Evolutionary conservation across 2,113 vertebrate genomes (phyloP), one percentile per base, ranked within the genome.

Genomic region (Gymnarchus niloticus): DNA sequence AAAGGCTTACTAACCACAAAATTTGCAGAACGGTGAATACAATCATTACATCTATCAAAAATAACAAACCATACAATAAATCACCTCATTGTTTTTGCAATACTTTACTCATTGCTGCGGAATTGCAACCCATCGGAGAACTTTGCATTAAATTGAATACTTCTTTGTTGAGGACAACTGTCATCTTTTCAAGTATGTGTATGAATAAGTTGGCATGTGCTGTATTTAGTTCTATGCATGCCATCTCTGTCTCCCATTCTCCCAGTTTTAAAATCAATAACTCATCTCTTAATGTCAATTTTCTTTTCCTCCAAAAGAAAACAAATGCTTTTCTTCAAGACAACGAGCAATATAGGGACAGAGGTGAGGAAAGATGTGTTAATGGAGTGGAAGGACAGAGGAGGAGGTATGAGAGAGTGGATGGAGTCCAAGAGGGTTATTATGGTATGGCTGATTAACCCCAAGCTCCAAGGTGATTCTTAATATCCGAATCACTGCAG

Each of bases 241-340:
- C 90, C 89, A 91, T 87, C 86, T 87, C 87, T 89, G 86, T 87
- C 37, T 28, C 83, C 88, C 87, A 10, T 73, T 57, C 25, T 87
- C 90, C 73, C 87, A 86, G 85, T 81, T 85, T 83, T 86, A 84
- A 86, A 91, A 92, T 92, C 91, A 93, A 91, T 92, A 92, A 88
- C 90, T 92, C 89, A 92, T 91, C 90, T 92, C 89, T 91, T 56
- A 46, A 88, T 78, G 54, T 92, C 90, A 90, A 92, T 92, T 92
- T 87, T 87, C 56, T 85, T 83, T 86, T 25, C 78, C 87, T 89
- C 89, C 89, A 86, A 84, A 88, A 85, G 89, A 92, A 89, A 87
- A 88, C 69, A 92, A 90, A 91, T 87, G 87, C 88, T 88, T 91
- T 91, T 92, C 89, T 91, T 89, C 86, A 87, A 84, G 88, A 92